Evolutionary conservation across 1,140 invertebrate species (phyloP), one percentile per base, ranked within the genome.

Genomic region (Bacillus rossius): DNA sequence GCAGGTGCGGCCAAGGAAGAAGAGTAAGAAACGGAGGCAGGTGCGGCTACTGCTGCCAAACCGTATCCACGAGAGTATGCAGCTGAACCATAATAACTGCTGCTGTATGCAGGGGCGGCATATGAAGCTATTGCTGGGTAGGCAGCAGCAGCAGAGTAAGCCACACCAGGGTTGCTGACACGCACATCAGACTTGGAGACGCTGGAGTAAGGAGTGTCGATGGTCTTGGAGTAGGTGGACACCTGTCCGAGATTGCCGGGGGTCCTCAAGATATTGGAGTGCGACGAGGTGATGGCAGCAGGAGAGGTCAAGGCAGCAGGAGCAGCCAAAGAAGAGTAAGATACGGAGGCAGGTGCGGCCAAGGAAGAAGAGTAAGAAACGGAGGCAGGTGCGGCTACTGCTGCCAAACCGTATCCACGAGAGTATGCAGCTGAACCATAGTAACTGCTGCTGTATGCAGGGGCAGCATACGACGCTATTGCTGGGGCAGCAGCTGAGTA

Each of bases 291-390:
- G 48, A 61, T 38, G 17, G 60, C 56, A n/a, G 49, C 55, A 47
- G 40, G n/a, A n/a, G 82, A 85, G 25, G 75, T 78, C 79, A 86
- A 82, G 70, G 84, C 83, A 47, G 65, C 65, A 0, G 85, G 84
- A n/a, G 82, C 80, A 3, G 84, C 64, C 55, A 75, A 52, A 47
- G 38, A 51, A 47, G 22, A 25, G 19, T 49, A 54, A 13, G 22
- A 23, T 41, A 60, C 17, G n/a, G 50, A 53, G 17, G 57, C 53
- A 34, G 45, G 50, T 41, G 47, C 45, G 20, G 37, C 45, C 22
- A 37, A 29, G 19, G 25, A 55, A 10, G 54, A 37, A 40, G 40
- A 40, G 57, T 17, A 17, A 22, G 47, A 16, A 2, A 49, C 2
- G 13, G 2, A 13, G 13, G 47, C 17, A 14, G 16, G 1, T 16